Base-by-base conservation (phyloP, 2,797 vertebrate species). In the Lagodon rhomboides region DNA sequence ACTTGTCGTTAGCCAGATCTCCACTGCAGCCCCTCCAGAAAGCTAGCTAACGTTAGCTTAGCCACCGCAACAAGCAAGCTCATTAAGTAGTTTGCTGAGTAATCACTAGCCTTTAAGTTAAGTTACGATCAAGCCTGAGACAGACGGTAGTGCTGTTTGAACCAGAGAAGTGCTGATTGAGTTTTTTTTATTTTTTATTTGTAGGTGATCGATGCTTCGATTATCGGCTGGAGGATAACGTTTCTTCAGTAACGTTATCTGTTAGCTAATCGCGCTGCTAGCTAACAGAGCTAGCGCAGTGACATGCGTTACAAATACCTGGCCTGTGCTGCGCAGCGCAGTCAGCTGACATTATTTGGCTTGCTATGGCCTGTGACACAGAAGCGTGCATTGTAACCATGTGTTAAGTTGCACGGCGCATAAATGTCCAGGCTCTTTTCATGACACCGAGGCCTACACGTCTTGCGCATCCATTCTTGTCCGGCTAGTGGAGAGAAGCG, bases 11-110 rank as follows among this genome's bases (percentile, higher is more conserved):
- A 77, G 17, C 54, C 50, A n/a, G 15, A 43, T 53, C 69, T 53
- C 44, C 60, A 18, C 74, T 53, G 75, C 79, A 67, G 76, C 79
- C 56, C 73, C 51, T 44, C 58, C 7, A 34, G 18, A 60, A 10
- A 51, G 85, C 64, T 25, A 73, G 82, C 88, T 74, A 68, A 58
- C 68, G 59, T 25, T 88, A 91, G 82, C 89, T 54, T 88, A 92
- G 89, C 85, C 60, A 0, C 72, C 49, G 69, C 68, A 64, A 65
- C 78, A 44, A 86, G 68, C 87, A 75, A 87, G 88, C 90, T 90
- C 87, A 87, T 91, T 92, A 90, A 93, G 84, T 87, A 93, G 90
- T 93, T 89, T 95, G 93, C 93, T 94, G 93, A 94, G 89, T 94
- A 94, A 94, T 94, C 92, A 93, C 86, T 83, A 86, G 91, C 89